Conservation (phyloP, 2,113 vertebrate species). For the Ploceus nigricollis region DNA sequence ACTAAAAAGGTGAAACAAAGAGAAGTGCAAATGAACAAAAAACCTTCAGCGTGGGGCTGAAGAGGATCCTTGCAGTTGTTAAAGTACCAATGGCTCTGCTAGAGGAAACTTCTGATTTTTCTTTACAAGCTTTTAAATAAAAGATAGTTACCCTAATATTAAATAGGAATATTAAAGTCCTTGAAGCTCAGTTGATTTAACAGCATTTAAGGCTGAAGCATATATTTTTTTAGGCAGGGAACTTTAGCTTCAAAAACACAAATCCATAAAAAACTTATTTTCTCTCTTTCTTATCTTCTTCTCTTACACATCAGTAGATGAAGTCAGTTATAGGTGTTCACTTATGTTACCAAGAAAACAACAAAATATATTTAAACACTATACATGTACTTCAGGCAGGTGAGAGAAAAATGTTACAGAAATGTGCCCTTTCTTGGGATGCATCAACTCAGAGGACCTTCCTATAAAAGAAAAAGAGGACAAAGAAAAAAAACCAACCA, state of each 20-base stretch:
- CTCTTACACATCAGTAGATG: neutral
- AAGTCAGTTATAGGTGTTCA: neutral
- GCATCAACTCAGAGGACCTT: neutral
- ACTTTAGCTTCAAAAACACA: neutral
- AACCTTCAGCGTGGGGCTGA: neutral
- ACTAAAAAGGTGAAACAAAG: neutral
- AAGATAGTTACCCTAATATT: neutral
- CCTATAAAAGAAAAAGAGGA: slow-evolving; percentile 21
- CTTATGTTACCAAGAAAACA: slow-evolving; percentile 17
- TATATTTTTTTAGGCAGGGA: neutral
- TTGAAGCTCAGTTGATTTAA: neutral
- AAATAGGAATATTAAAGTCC: neutral
- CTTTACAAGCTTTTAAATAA: neutral
- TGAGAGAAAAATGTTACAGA: neutral
- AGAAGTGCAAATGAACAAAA: neutral
- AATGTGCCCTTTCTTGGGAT: neutral
- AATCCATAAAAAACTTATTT: neutral
- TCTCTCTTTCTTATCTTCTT: neutral
- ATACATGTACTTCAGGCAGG: neutral
- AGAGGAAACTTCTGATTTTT: neutral
- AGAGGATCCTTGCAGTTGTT: neutral
- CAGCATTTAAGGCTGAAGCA: neutral
- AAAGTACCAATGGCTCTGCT: neutral
- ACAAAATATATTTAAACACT: slow-evolving; percentile 32
- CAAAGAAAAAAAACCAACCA: neutral